These are phyloP conservation scores for Stomatorhinus ivindoensis DNA, from an alignment of 2,113 vertebrate genomes.

Conservation along the genomic window DNA sequence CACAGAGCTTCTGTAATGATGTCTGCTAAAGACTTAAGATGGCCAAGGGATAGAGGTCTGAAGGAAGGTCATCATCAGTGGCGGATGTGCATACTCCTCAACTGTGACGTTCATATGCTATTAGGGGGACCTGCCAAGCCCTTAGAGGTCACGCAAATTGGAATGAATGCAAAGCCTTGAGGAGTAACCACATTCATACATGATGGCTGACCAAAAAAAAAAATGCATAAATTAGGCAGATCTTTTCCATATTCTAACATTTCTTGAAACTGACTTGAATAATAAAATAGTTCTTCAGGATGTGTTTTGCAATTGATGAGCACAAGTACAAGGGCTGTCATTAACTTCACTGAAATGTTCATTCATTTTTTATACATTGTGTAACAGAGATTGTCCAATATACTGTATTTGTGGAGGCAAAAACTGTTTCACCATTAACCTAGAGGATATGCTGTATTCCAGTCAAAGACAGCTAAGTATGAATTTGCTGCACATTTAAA, in stretches of 20 bases:
- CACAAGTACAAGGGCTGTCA: neutral
- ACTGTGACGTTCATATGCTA: neutral
- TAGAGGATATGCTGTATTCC: neutral
- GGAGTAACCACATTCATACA: neutral
- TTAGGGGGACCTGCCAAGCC: neutral
- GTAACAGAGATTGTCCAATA: neutral
- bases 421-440: neutral
- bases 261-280: constrained; percentile 1
- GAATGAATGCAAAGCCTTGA: neutral
- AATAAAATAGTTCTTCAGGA: neutral
- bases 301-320: neutral
- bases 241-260: neutral
- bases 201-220: neutral
- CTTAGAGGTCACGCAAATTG: neutral
- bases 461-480: neutral
- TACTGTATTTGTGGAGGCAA: neutral
- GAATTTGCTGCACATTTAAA: neutral
- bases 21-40: neutral
- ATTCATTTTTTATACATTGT: neutral
- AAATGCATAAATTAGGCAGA: neutral
- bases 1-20: neutral
- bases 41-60: neutral
- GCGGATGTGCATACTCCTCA: neutral
- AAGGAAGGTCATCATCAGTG: neutral
- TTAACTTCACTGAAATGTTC: neutral